phyloP scores from a whole-genome alignment of 2,888 invertebrate species.

The Pteria penguin region DNA sequence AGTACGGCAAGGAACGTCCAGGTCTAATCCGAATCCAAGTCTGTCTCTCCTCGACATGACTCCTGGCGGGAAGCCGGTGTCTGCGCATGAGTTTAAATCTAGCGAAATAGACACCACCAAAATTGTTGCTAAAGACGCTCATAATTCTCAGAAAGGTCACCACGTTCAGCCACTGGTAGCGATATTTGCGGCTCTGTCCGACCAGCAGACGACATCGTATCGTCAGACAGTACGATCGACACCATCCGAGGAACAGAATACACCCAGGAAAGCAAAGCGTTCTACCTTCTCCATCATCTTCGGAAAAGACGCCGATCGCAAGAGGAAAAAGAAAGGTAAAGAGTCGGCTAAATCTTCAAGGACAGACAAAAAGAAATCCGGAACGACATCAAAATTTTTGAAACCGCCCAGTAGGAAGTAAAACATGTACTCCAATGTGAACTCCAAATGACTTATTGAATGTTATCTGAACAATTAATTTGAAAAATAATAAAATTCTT shows the following conservation, averaged over 20 bases:
- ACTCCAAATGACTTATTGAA: neutral
- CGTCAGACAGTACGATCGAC: slow-evolving; percentile 60
- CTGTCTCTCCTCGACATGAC: slow-evolving; percentile 60
- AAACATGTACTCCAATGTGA: too few species aligned
- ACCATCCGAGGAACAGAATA: slow-evolving; percentile 42
- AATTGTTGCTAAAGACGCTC: slow-evolving; percentile 45
- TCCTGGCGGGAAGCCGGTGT: slow-evolving; percentile 49
- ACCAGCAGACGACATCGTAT: slow-evolving; percentile 69
- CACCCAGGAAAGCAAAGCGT: slow-evolving; percentile 46
- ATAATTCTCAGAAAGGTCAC: slow-evolving; percentile 27
- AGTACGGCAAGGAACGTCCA: neutral
- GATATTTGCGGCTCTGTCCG: slow-evolving; percentile 64
- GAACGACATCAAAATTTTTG: neutral
- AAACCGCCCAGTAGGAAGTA: too few species aligned
- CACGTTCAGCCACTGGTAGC: slow-evolving; percentile 41
- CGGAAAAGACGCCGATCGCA: slow-evolving; percentile 56
- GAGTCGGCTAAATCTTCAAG: slow-evolving; percentile 6
- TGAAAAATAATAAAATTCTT: neutral
- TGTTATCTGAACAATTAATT: too few species aligned
- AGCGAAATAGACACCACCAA: slow-evolving; percentile 63
- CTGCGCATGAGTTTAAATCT: slow-evolving; percentile 58
- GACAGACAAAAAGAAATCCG: neutral
- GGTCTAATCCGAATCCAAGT: slow-evolving; percentile 30
- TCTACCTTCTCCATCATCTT: slow-evolving; percentile 68
- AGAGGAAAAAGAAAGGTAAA: slow-evolving; percentile 13